phyloP scores from a whole-genome alignment of 2,888 invertebrate genomes.

The Stenolophus ochropezus region DNA sequence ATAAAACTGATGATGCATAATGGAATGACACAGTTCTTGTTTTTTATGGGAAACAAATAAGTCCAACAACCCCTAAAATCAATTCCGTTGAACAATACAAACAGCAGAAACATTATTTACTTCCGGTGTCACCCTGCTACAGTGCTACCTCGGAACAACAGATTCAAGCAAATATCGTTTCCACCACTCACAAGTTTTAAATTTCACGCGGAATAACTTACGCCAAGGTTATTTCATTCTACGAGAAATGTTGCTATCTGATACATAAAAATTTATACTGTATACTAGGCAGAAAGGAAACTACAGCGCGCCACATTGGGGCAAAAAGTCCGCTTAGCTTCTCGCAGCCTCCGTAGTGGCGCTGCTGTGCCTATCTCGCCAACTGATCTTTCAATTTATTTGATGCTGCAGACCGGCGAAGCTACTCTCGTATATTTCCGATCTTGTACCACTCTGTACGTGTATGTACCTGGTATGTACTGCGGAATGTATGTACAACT shows the following conservation, averaged over 20 bases:
- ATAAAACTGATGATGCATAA: too few species aligned
- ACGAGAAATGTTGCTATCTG: slow-evolving; percentile 23
- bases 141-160: neutral
- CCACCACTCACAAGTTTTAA: slow-evolving; percentile 31
- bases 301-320: neutral
- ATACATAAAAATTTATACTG: slow-evolving; percentile 39
- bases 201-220: slow-evolving; percentile 40
- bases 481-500: neutral
- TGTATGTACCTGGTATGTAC: slow-evolving; percentile 13
- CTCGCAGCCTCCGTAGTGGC: neutral
- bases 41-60: neutral
- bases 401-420: neutral
- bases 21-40: neutral
- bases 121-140: neutral
- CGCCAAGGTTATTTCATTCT: slow-evolving; percentile 7
- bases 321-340: slow-evolving; percentile 25
- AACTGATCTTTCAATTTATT: slow-evolving; percentile 44
- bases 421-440: slow-evolving; percentile 1
- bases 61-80: slow-evolving; percentile 8
- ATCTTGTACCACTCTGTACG: slow-evolving; percentile 9
- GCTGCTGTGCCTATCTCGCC: slow-evolving; percentile 5
- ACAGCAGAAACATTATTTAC: slow-evolving; percentile 15
- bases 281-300: slow-evolving; percentile 26
- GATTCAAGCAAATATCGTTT: slow-evolving; percentile 36
- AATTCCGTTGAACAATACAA: neutral